phyloP scores from a whole-genome alignment of 2,113 vertebrate genomes.

The Hucho hucho region DNA sequence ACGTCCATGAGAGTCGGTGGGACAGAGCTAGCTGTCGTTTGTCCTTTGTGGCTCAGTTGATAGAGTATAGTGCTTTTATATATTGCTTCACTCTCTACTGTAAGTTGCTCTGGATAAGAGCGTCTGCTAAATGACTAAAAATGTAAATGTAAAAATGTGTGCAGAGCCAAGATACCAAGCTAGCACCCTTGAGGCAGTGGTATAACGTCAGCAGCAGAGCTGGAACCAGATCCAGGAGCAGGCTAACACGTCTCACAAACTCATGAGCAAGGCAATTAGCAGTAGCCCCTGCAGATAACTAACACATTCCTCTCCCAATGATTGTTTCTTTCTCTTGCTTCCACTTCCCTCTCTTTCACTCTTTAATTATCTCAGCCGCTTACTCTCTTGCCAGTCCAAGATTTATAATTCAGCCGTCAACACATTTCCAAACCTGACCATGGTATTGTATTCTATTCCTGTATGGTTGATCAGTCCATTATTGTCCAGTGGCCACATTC shows the following conservation, averaged over 20 bases:
- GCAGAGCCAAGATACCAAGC: conserved; percentile 65
- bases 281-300: conserved; percentile 66
- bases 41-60: conserved; percentile 28
- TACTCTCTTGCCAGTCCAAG: conserved; percentile 28
- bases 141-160: no score
- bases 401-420: conserved; percentile 38
- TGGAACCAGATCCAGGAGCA: conserved; percentile 65
- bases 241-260: conserved; percentile 60
- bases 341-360: conserved; percentile 10
- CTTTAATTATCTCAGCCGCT: not conserved
- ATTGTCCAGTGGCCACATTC: conserved; percentile 33
- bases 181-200: conserved; percentile 63
- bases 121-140: no score
- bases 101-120: no score
- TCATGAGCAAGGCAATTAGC: conserved; percentile 74
- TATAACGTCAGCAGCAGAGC: conserved; percentile 44
- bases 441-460: conserved; percentile 16
- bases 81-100: no score
- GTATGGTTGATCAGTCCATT: conserved; percentile 24
- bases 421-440: conserved; percentile 13
- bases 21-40: conserved; percentile 63
- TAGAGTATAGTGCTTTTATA: no score
- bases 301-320: conserved; percentile 45
- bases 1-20: conserved; percentile 37
- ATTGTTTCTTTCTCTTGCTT: conserved; percentile 3